Evolutionary conservation across 2,797 vertebrate species (phyloP).

Genomic region (Microchirus variegatus): DNA sequence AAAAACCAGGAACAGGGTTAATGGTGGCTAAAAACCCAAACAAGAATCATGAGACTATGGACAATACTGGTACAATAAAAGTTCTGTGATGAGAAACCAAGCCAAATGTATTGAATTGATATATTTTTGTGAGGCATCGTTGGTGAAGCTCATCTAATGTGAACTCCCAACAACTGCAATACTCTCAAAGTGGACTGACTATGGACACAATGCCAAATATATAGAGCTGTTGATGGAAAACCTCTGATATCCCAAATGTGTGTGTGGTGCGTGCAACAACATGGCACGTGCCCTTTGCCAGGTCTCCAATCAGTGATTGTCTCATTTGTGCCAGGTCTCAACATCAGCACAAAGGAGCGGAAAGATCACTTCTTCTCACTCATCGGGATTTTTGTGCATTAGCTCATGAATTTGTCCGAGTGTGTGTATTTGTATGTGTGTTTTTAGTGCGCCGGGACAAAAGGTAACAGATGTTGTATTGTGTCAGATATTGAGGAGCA

Average conservation of each 20-base stretch:
- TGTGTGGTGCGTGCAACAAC: neutral
- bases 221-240: neutral
- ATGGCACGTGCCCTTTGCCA: slow-evolving; percentile 26
- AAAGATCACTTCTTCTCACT: slow-evolving; percentile 18
- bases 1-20: too few species aligned
- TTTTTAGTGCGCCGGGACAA: slow-evolving; percentile 31
- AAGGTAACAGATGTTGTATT: slow-evolving; percentile 67
- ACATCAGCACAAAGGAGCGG: slow-evolving; percentile 16
- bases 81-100: too few species aligned
- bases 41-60: too few species aligned
- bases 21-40: too few species aligned
- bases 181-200: neutral
- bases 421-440: slow-evolving; percentile 5
- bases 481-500: slow-evolving; percentile 64
- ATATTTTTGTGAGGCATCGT: too few species aligned
- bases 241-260: neutral
- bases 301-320: slow-evolving; percentile 42
- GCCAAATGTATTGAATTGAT: too few species aligned
- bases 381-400: slow-evolving; percentile 22
- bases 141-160: too few species aligned
- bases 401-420: slow-evolving; percentile 21
- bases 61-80: too few species aligned
- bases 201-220: neutral
- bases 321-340: slow-evolving; percentile 32
- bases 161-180: too few species aligned